Evolutionary conservation across 2,113 vertebrate genomes (phyloP), one percentile per base, ranked within the genome.

Genomic region (Urocolius indicus): DNA sequence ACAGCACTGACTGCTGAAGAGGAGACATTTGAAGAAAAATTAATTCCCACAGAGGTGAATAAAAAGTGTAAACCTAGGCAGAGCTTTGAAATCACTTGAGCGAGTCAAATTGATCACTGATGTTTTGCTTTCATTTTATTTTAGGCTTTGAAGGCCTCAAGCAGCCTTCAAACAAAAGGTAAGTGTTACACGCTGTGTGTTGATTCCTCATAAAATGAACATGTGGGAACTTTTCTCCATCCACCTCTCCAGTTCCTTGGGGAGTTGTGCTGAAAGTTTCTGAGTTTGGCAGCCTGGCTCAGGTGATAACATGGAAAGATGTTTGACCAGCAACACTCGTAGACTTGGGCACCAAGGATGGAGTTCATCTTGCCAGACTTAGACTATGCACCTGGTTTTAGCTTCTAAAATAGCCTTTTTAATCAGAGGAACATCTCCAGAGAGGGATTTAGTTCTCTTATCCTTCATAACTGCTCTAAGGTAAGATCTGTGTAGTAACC

Each of bases 121-220:
- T 81, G 9, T 43, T 88, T 74, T 74, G 55, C 73, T 97, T 27
- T 89, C 45, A 6, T 97, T 96, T 97, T 91, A 9, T 84, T 96
- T 87, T 87, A 98, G 98, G 80, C 43, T 91, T 76, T 66, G 26
- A 52, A 75, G 65, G 46, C 66, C 38, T 29, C 22, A 49, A 72
- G 76, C 27, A 81, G 15, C 21, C 11, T 63, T 65, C 38, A 77
- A 46, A 62, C 52, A 75, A 48, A 90, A 97, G 97, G 98, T 98
- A 97, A 96, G 54, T 46, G 2, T 65, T 79, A 52, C 14, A 3
- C 16, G 48, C 26, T 65, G 5, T 54, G 11, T 84, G 27, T 21
- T 34, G 18, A 22, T 71, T 74, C 32, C 80, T 85, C 8, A 5
- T 38, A 41, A 63, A 89, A 54, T 1, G 4, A 58, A 67, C 43